Conservation (phyloP, 2,888 invertebrate species). For the Dryococelus australis region DNA sequence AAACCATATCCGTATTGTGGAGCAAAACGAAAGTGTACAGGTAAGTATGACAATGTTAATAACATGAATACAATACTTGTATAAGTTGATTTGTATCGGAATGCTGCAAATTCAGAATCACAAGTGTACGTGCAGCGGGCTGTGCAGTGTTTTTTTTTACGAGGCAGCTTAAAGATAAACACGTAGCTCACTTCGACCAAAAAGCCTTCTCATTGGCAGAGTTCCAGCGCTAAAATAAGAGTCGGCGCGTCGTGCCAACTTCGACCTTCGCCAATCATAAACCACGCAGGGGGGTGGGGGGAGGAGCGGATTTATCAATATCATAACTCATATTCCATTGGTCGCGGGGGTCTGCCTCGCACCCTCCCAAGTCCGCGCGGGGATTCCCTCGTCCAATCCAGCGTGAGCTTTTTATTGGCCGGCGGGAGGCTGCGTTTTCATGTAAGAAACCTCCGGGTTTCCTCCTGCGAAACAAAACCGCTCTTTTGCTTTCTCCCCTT, state of each 20-base stretch:
- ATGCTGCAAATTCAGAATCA: too few species aligned
- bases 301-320: too few species aligned
- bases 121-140: too few species aligned
- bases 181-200: not conserved
- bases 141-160: too few species aligned
- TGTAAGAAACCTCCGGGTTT: not conserved
- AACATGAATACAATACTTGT: too few species aligned
- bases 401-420: not conserved
- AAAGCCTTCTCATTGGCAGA: not conserved
- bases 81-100: too few species aligned
- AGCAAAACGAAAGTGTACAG: too few species aligned
- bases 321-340: constrained; percentile 42
- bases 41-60: too few species aligned
- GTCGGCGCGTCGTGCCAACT: not conserved
- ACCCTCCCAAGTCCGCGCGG: constrained; percentile 6
- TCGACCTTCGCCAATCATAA: constrained; percentile 40
- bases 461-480: not conserved
- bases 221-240: not conserved
- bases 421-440: constrained; percentile 19
- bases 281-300: constrained; percentile 18
- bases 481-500: not conserved
- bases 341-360: constrained; percentile 22
- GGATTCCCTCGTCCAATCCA: not conserved
- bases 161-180: not conserved
- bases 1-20: too few species aligned